Percentiles rank a stretch among this genome's conserved stretches.
phyloP scores from a whole-genome alignment of 2,113 vertebrate species.

The Odontesthes bonariensis region DNA sequence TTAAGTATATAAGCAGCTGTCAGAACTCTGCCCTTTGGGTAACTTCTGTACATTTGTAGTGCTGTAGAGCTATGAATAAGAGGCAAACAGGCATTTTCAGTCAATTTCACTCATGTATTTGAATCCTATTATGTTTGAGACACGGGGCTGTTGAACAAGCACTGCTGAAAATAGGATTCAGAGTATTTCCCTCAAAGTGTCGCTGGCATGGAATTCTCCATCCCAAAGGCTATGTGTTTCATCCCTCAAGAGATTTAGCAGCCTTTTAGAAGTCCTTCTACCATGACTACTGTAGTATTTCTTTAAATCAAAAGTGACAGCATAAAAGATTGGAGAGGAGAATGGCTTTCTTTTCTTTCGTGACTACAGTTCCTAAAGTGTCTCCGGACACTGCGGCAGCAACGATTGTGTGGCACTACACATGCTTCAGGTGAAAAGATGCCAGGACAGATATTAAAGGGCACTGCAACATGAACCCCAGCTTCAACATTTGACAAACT shows the following conservation, averaged over 20 bases:
- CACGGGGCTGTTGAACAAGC: constrained; percentile 40
- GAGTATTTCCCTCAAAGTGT: constrained; percentile 25
- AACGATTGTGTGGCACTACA: constrained; percentile 3
- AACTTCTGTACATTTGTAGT: too few species aligned
- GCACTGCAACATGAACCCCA: neutral
- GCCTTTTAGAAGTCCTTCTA: constrained; percentile 35
- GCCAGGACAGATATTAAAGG: neutral
- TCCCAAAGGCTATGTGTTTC: constrained; percentile 29
- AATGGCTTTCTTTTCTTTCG: constrained; percentile 7
- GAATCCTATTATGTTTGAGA: constrained; percentile 35
- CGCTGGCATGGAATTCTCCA: constrained; percentile 25
- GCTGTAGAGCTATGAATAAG: too few species aligned
- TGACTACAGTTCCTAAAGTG: neutral
- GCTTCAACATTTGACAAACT: neutral
- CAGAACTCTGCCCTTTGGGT: too few species aligned
- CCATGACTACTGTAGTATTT: constrained; percentile 32
- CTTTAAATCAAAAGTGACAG: constrained; percentile 34
- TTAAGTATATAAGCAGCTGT: too few species aligned
- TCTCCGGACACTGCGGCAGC: neutral
- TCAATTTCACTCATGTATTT: constrained; percentile 22
- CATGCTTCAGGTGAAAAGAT: constrained; percentile 3
- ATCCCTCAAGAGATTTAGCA: constrained; percentile 38
- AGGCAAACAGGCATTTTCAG: neutral
- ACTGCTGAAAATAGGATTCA: constrained; percentile 38
- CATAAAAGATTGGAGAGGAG: constrained; percentile 3